A percentile compares a stretch with the other conserved stretches of the same genome.
Conservation (phyloP, 2,113 vertebrate species). For the Myxocyprinus asiaticus region DNA sequence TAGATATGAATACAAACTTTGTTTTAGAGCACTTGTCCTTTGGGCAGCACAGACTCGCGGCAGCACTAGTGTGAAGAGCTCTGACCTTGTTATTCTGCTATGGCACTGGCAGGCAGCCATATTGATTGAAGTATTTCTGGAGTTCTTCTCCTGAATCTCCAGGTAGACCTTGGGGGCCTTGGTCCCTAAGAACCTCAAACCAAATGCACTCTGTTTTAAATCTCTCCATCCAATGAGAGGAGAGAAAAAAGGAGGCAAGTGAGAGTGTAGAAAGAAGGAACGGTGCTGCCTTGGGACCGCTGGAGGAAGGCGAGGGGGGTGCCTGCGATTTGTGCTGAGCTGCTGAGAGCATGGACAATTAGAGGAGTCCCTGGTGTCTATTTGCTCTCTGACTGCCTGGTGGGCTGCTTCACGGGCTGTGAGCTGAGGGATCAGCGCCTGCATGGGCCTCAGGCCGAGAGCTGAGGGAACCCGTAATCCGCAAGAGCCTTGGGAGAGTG, state of each 20-base stretch:
- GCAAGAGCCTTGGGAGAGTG: slow-evolving; percentile 63
- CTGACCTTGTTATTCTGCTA: slow-evolving; percentile 56
- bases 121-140: slow-evolving; percentile 63
- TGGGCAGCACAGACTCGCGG: slow-evolving; percentile 36
- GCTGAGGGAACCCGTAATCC: slow-evolving; percentile 75
- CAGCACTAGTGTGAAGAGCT: slow-evolving; percentile 44
- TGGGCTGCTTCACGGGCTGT: slow-evolving; percentile 71
- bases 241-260: neutral
- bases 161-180: slow-evolving; percentile 54
- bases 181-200: slow-evolving; percentile 68
- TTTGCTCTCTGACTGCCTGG: slow-evolving; percentile 79
- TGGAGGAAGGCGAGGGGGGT: slow-evolving; percentile 58
- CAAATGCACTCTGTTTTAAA: slow-evolving; percentile 63
- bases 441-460: slow-evolving; percentile 74
- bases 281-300: slow-evolving; percentile 33
- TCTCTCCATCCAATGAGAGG: slow-evolving; percentile 13
- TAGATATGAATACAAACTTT: slow-evolving; percentile 30
- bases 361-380: slow-evolving; percentile 79
- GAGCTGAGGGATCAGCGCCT: slow-evolving; percentile 67
- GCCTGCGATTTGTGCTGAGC: slow-evolving; percentile 67
- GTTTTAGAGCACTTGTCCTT: slow-evolving; percentile 40
- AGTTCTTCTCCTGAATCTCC: slow-evolving; percentile 61
- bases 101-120: slow-evolving; percentile 46
- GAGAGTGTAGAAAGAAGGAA: slow-evolving; percentile 1
- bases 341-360: slow-evolving; percentile 80